phyloP scores from a whole-genome alignment of 2,113 vertebrate species.

The Grammomys dolichurus region DNA sequence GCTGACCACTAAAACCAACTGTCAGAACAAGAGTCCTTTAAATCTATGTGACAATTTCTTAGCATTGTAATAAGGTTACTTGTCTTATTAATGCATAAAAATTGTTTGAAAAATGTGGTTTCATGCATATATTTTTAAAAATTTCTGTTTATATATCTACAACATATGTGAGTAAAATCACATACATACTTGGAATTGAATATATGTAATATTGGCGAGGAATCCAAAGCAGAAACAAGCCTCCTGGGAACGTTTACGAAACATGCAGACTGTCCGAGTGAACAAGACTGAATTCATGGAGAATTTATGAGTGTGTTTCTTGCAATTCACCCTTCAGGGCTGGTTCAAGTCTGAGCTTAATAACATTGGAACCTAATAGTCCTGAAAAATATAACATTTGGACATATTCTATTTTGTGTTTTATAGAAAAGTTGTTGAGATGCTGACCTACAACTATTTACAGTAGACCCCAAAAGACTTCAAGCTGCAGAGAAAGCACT shows the following conservation, averaged over 20 bases:
- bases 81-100: not conserved
- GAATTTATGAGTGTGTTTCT: slow-evolving; percentile 76
- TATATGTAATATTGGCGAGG: not conserved
- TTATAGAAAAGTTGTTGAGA: slow-evolving; percentile 76
- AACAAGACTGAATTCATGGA: slow-evolving; percentile 63
- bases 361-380: slow-evolving; percentile 77
- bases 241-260: slow-evolving; percentile 61
- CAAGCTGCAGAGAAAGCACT: slow-evolving; percentile 61
- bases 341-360: slow-evolving; percentile 80
- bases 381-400: slow-evolving; percentile 78
- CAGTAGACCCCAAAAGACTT: slow-evolving; percentile 58
- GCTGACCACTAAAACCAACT: not conserved
- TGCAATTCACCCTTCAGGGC: slow-evolving; percentile 70
- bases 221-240: slow-evolving; percentile 40
- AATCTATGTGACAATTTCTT: slow-evolving; percentile 30
- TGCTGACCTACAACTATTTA: slow-evolving; percentile 74
- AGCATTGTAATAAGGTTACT: slow-evolving; percentile 12
- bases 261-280: slow-evolving; percentile 26
- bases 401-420: slow-evolving; percentile 76
- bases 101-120: slow-evolving; percentile 36
- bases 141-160: not conserved
- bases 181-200: not conserved
- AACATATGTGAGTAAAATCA: not conserved
- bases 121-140: not conserved
- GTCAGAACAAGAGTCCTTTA: slow-evolving; percentile 23